Evolutionary conservation across 2,113 vertebrate species (phyloP), one percentile per base, ranked within the genome.

Genomic region (Casuarius casuarius): DNA sequence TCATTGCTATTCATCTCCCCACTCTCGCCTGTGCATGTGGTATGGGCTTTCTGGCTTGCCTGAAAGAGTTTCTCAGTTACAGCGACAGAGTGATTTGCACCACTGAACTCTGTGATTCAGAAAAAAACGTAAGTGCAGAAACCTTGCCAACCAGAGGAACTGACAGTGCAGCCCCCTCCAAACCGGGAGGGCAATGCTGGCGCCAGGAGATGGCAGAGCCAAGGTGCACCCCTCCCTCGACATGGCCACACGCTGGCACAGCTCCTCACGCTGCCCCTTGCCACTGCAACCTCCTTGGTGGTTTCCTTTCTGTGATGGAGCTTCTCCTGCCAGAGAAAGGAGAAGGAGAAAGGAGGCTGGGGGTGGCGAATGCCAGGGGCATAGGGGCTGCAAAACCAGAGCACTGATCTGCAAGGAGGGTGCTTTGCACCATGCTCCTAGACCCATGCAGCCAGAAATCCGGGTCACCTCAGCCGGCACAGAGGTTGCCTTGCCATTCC

Each of bases 151-250:
- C 26, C 56, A 70, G 65, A 74, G 38, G 48, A 61, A 87, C 61
- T 28, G 78, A 44, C n/a, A 82, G 52, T 35, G 62, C 76, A 31
- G 51, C 4, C 40, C 23, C 40, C 91, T 54, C 68, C 49, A 90
- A 89, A 29, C 49, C 1, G 0, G 56, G 42, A 71, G 54, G 56
- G 31, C 61, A 63, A 48, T 9, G 17, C 46, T 48, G 46, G 7
- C 18, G 19, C 46, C 46, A 48, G 28, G 31, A 83, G 52, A 49
- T 23, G 8, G 56, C 85, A 11, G 2, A 6, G 28, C 13, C 2
- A 4, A 70, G 48, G 48, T 11, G 31, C 21, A n/a, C 13, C 3
- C 21, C 38, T 19, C 25, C 21, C 61, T 84, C 0, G 0, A 14
- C 7, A 4, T 1, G 5, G 14, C 8, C 13, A 6, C 7, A 17